These are phyloP conservation scores for Enteromius argenteus DNA, from an alignment of 2,797 vertebrate species.

Conservation along the genomic window DNA sequence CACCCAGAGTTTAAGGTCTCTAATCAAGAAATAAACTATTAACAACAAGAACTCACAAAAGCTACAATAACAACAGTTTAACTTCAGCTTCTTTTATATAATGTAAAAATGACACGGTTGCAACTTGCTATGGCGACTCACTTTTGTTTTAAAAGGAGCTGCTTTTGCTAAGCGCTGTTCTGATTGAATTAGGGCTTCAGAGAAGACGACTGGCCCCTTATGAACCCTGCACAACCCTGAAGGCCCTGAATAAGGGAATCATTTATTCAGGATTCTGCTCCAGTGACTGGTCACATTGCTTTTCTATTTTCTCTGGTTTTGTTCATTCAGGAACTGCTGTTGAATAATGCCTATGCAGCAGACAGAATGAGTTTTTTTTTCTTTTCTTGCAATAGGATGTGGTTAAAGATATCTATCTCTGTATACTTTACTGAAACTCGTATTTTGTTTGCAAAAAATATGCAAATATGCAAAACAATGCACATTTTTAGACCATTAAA, in stretches of 20 bases:
- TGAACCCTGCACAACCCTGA: slow-evolving; percentile 53
- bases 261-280: slow-evolving; percentile 52
- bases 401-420: slow-evolving; percentile 25
- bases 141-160: slow-evolving; percentile 41
- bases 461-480: neutral
- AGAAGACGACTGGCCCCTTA: slow-evolving; percentile 51
- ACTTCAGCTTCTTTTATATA: neutral
- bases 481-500: neutral
- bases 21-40: too few relatives aligned
- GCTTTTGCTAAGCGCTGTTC: slow-evolving; percentile 39
- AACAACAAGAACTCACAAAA: too few relatives aligned
- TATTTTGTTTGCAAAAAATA: neutral
- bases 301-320: slow-evolving; percentile 54
- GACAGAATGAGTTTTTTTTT: neutral
- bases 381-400: slow-evolving; percentile 33
- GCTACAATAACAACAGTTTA: too few relatives aligned
- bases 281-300: slow-evolving; percentile 54
- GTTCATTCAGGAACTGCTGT: slow-evolving; percentile 50
- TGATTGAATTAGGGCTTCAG: slow-evolving; percentile 44
- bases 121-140: neutral
- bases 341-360: slow-evolving; percentile 42
- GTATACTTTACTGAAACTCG: neutral
- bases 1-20: too few relatives aligned
- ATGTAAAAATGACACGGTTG: slow-evolving; percentile 10
- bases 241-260: slow-evolving; percentile 55